Evolutionary conservation across 2,888 invertebrate genomes (phyloP).

Genomic region (Octodonta nipae): DNA sequence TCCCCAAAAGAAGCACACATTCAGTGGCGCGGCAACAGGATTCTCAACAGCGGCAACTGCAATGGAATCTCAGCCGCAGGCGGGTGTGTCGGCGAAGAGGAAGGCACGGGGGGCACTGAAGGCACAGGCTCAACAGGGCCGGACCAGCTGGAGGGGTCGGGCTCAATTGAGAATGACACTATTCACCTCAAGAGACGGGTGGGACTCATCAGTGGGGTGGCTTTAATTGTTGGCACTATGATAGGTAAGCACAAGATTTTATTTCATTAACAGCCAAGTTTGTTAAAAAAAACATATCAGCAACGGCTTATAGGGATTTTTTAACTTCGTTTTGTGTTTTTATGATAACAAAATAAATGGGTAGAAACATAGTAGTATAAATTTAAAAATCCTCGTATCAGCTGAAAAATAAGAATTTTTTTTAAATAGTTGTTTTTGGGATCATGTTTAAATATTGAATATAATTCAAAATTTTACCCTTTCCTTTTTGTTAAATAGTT

Average conservation of each 20-base stretch:
- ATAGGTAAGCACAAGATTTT: conserved; percentile 61
- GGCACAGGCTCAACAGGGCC: conserved; percentile 45
- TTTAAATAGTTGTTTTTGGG: too few relatives aligned
- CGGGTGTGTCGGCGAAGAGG: conserved; percentile 35
- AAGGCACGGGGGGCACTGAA: conserved; percentile 28
- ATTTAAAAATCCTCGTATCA: too few relatives aligned
- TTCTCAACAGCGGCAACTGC: conserved; percentile 30
- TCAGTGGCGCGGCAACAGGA: conserved; percentile 33
- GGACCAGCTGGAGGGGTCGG: conserved; percentile 64
- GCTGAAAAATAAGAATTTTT: too few relatives aligned
- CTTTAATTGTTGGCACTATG: conserved; percentile 97
- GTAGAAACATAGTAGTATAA: too few relatives aligned
- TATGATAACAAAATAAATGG: too few relatives aligned
- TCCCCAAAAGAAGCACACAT: conserved; percentile 32
- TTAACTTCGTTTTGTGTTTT: too few relatives aligned
- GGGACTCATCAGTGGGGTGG: conserved; percentile 97
- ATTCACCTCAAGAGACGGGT: conserved; percentile 98
- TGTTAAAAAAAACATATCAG: too few relatives aligned
- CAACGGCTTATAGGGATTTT: too few relatives aligned
- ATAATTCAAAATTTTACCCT: too few relatives aligned
- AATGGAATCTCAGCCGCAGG: conserved; percentile 35
- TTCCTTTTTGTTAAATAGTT: too few relatives aligned
- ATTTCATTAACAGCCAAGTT: too few relatives aligned
- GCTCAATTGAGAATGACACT: conserved; percentile 89
- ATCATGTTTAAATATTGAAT: too few relatives aligned